Conservation (phyloP, 1,140 invertebrate genomes). For the Apis mellifera region DNA sequence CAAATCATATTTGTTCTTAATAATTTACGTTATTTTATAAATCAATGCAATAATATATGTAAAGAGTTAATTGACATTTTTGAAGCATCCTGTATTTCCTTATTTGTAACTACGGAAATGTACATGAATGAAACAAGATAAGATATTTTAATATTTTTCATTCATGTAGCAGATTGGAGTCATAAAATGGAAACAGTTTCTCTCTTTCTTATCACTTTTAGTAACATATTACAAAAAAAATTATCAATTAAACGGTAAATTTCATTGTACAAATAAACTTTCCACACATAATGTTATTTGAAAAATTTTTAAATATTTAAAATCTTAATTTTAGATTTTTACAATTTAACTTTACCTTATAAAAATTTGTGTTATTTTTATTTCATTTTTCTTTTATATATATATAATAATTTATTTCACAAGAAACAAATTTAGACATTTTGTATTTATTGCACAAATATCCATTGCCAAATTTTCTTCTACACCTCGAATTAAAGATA, state of each 20-base stretch:
- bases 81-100: not conserved
- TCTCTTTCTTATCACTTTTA: not conserved
- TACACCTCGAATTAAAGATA: not conserved
- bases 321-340: too few relatives aligned
- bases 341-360: not conserved
- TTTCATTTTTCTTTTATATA: not conserved
- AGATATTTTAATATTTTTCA: not conserved
- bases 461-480: not conserved
- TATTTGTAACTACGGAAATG: not conserved
- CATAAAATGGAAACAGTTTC: not conserved
- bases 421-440: too few relatives aligned
- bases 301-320: too few relatives aligned
- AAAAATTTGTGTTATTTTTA: not conserved
- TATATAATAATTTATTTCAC: too few relatives aligned
- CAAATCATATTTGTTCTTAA: too few relatives aligned
- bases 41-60: too few relatives aligned
- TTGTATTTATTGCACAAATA: not conserved
- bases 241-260: not conserved
- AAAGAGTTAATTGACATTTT: too few relatives aligned
- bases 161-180: not conserved
- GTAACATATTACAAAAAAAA: too few relatives aligned
- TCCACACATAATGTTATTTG: too few relatives aligned
- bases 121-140: conserved; percentile 14
- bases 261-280: not conserved
- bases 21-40: not conserved